phyloP scores from a whole-genome alignment of 2,888 invertebrate genomes.

The Myopa testacea region DNA sequence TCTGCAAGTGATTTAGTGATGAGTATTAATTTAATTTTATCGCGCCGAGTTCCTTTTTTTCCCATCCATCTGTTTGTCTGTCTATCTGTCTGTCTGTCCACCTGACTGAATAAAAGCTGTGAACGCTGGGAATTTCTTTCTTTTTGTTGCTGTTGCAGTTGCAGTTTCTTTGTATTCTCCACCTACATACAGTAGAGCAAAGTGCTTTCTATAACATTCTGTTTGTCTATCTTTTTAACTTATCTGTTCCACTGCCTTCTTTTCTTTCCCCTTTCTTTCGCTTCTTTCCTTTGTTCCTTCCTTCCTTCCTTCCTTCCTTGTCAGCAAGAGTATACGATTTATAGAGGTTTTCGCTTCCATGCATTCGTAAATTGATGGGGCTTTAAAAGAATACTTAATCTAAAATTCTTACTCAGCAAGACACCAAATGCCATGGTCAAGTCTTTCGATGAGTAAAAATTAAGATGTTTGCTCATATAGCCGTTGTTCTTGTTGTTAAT shows the following conservation, averaged over 20 bases:
- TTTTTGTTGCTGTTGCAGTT: neutral
- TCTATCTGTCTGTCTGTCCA: neutral
- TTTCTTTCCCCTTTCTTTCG: no score
- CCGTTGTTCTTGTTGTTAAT: neutral
- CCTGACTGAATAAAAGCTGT: neutral
- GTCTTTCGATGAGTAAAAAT: neutral
- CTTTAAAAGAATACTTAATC: neutral
- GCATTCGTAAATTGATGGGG: neutral
- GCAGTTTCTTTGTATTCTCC: neutral
- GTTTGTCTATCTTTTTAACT: neutral
- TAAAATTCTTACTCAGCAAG: constrained; percentile 2
- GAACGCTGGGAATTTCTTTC: neutral
- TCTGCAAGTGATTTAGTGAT: constrained; percentile 26
- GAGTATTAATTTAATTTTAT: constrained; percentile 26
- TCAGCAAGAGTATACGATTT: neutral
- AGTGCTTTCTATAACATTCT: neutral
- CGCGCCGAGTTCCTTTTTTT: neutral
- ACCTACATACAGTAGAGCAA: neutral
- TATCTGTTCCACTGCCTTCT: neutral
- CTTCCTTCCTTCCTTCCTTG: no score
- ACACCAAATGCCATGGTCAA: neutral
- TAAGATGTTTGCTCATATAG: neutral
- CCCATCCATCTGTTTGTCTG: neutral
- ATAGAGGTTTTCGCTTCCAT: constrained; percentile 9
- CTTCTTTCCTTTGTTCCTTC: no score